Conservation (phyloP, 2,113 vertebrate genomes). For the Fulica atra region DNA sequence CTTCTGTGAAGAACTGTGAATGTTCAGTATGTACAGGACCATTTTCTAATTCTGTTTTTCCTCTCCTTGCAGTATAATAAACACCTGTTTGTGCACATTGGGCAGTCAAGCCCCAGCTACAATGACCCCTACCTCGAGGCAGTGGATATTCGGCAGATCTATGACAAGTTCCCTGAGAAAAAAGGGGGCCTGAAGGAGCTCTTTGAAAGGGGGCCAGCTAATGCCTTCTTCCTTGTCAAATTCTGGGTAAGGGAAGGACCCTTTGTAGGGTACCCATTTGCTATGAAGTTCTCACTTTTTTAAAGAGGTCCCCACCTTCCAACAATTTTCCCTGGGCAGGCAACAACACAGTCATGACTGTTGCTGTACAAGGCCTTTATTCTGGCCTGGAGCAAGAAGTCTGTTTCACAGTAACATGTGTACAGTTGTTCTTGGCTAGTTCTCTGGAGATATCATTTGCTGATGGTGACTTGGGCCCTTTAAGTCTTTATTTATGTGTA, state of each 20-base stretch:
- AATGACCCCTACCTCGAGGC: slow-evolving; percentile 91
- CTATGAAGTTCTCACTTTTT: neutral
- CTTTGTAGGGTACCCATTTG: neutral
- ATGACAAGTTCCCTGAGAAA: slow-evolving; percentile 94
- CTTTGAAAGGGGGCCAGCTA: slow-evolving; percentile 89
- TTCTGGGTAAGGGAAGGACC: slow-evolving; percentile 86
- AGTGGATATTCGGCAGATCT: slow-evolving; percentile 92
- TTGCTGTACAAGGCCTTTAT: neutral
- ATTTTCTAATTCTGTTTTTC: neutral
- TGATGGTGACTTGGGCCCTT: neutral
- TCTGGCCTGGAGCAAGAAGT: neutral
- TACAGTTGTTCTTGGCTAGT: neutral
- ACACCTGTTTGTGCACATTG: slow-evolving; percentile 92
- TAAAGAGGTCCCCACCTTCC: neutral
- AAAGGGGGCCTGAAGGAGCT: slow-evolving; percentile 93
- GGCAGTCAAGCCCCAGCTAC: slow-evolving; percentile 90
- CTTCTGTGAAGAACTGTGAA: neutral
- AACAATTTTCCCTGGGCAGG: neutral
- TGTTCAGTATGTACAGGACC: neutral
- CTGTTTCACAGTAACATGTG: neutral
- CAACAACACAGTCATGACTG: neutral
- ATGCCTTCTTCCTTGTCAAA: slow-evolving; percentile 92
- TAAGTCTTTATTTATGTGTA: neutral
- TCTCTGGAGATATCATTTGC: neutral
- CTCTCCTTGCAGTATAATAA: slow-evolving; percentile 87